A percentile compares a stretch with the other conserved stretches of the same genome.
phyloP scores from a whole-genome alignment of 2,797 vertebrate genomes.

The Rhynchotus rufescens region DNA sequence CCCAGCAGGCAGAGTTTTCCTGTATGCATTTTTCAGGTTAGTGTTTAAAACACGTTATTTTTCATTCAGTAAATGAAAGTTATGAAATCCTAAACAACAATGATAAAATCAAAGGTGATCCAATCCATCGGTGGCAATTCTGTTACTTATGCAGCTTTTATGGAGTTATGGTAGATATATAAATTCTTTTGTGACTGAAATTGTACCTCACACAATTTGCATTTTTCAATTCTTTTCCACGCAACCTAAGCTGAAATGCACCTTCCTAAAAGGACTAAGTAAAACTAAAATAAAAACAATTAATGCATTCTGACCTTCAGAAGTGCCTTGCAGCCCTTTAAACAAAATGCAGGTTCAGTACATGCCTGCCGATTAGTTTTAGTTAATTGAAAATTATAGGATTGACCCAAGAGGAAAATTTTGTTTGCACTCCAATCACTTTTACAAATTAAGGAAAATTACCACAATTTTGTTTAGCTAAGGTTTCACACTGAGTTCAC shows the following conservation, averaged over 20 bases:
- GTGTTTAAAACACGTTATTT: not conserved
- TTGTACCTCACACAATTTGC: conserved; percentile 37
- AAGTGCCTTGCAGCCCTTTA: conserved; percentile 84
- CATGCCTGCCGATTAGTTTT: conserved; percentile 84
- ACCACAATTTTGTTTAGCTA: conserved; percentile 87
- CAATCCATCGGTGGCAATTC: not conserved
- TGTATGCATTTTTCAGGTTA: conserved; percentile 13
- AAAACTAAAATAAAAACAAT: conserved; percentile 73
- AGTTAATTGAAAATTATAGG: conserved; percentile 90
- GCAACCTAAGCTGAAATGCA: conserved; percentile 44
- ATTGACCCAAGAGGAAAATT: conserved; percentile 88
- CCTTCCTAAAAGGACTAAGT: conserved; percentile 48
- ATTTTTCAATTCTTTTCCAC: conserved; percentile 31
- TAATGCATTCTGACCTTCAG: conserved; percentile 77
- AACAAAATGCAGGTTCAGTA: conserved; percentile 84
- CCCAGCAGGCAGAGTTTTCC: not conserved
- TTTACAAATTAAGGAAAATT: conserved; percentile 88
- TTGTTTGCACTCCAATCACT: conserved; percentile 87
- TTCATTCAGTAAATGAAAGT: not conserved
- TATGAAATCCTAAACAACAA: not conserved
- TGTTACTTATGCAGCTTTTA: not conserved
- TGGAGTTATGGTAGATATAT: conserved; percentile 2
- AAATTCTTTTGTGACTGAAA: conserved; percentile 48
- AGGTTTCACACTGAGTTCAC: conserved; percentile 87
- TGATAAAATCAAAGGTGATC: conserved; percentile 14